phyloP scores from a whole-genome alignment of 2,888 invertebrate genomes.

The Physocephala rufipes region DNA sequence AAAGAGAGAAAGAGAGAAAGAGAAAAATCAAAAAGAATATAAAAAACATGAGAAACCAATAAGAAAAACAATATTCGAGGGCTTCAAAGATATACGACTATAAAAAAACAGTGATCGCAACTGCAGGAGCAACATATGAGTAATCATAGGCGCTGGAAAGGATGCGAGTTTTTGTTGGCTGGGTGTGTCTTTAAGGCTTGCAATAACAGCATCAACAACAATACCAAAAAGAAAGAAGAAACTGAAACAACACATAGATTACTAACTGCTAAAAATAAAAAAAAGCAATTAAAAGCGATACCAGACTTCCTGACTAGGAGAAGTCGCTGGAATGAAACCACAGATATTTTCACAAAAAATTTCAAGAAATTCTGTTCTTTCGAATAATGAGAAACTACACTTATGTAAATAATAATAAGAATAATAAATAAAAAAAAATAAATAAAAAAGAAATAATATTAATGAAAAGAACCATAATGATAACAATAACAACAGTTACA shows the following conservation, averaged over 20 bases:
- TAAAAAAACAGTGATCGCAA: neutral
- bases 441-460: no score
- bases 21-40: no score
- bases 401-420: neutral
- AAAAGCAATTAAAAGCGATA: neutral
- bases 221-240: neutral
- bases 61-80: neutral
- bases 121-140: neutral
- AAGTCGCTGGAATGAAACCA: slow-evolving; percentile 11
- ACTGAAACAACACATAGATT: no score
- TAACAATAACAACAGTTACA: neutral
- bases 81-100: neutral
- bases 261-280: no score
- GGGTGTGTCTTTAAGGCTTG: no score
- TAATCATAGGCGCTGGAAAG: slow-evolving; percentile 23
- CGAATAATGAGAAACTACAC: no score
- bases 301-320: neutral
- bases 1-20: neutral
- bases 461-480: no score
- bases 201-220: neutral
- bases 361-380: neutral
- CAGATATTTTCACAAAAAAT: slow-evolving; percentile 29
- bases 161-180: slow-evolving; percentile 4
- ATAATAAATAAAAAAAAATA: slow-evolving; percentile 1
- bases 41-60: no score